phyloP scores from a whole-genome alignment of 2,888 invertebrate genomes.

The Heliconius charithonia region DNA sequence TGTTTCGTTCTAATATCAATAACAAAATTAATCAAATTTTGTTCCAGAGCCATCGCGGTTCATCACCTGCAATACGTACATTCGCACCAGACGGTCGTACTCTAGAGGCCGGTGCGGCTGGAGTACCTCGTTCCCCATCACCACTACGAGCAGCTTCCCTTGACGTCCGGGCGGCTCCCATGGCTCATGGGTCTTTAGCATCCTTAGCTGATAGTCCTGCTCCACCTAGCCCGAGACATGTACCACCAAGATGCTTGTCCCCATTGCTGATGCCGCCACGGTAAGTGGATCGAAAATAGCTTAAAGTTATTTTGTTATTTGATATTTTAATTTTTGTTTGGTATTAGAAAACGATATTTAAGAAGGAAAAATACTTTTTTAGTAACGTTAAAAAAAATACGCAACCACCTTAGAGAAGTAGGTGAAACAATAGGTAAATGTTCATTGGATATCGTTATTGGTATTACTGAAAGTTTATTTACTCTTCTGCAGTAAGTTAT shows the following conservation, averaged over 20 bases:
- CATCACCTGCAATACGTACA: slow-evolving; percentile 92
- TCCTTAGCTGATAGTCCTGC: slow-evolving; percentile 84
- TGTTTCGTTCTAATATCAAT: not conserved
- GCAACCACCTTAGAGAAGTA: too few relatives aligned
- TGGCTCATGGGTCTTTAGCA: slow-evolving; percentile 88
- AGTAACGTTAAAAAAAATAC: too few relatives aligned
- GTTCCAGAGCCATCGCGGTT: slow-evolving; percentile 88
- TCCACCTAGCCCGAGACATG: slow-evolving; percentile 74
- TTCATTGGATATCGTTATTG: too few relatives aligned
- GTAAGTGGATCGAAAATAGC: slow-evolving; percentile 50
- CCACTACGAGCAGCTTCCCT: slow-evolving; percentile 91
- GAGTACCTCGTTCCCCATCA: slow-evolving; percentile 89
- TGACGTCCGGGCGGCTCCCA: slow-evolving; percentile 88
- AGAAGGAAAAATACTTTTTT: too few relatives aligned
- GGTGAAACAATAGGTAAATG: too few relatives aligned
- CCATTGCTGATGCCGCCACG: slow-evolving; percentile 91
- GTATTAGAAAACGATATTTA: too few relatives aligned
- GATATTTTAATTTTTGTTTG: not conserved
- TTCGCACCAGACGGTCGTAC: slow-evolving; percentile 92
- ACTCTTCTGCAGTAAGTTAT: too few relatives aligned
- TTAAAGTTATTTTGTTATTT: not conserved
- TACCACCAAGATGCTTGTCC: slow-evolving; percentile 86
- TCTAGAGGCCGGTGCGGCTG: slow-evolving; percentile 78
- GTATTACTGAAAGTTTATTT: too few relatives aligned
- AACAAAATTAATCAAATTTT: slow-evolving; percentile 9